These are phyloP conservation scores for Arbacia lixula DNA, from an alignment of 53 echinoderm and acorn worm species.

Conservation along the genomic window DNA sequence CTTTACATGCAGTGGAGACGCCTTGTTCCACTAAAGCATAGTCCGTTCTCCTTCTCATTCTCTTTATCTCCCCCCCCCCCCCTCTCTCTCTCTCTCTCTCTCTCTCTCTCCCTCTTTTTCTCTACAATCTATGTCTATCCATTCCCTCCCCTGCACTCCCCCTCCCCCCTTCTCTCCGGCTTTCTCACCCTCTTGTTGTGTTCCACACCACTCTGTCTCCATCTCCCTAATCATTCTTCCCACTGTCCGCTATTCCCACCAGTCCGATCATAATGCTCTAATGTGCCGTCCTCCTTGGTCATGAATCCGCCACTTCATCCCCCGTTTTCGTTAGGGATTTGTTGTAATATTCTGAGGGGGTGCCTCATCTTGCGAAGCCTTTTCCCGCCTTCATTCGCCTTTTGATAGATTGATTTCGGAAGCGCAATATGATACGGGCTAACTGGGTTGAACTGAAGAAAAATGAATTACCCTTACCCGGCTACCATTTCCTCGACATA, in stretches of 20 bases:
- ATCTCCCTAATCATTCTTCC: not conserved
- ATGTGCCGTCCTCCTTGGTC: slow-evolving; percentile 56
- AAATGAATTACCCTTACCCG: slow-evolving; percentile 32
- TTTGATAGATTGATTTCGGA: slow-evolving; percentile 56
- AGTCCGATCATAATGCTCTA: slow-evolving; percentile 36
- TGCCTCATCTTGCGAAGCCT: slow-evolving; percentile 3
- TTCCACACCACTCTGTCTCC: not conserved
- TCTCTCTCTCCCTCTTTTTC: no score
- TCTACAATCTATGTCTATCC: no score
- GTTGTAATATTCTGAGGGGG: slow-evolving; percentile 51
- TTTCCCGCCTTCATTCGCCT: not conserved
- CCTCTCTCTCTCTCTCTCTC: no score
- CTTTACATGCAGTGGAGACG: slow-evolving; percentile 34
- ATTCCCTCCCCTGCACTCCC: no score
- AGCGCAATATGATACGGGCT: slow-evolving; percentile 33
- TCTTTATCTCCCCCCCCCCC: no score
- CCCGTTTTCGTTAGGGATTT: slow-evolving; percentile 58
- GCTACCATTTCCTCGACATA: slow-evolving; percentile 33
- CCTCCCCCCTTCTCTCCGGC: no score
- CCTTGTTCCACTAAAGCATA: slow-evolving; percentile 6
- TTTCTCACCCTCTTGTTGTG: no score
- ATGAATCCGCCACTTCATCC: not conserved
- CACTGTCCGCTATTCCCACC: slow-evolving; percentile 13
- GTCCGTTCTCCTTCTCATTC: no score
- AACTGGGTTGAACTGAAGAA: slow-evolving; percentile 6